Base-by-base conservation (phyloP, 2,113 vertebrate species). In the Epinephelus fuscoguttatus region DNA sequence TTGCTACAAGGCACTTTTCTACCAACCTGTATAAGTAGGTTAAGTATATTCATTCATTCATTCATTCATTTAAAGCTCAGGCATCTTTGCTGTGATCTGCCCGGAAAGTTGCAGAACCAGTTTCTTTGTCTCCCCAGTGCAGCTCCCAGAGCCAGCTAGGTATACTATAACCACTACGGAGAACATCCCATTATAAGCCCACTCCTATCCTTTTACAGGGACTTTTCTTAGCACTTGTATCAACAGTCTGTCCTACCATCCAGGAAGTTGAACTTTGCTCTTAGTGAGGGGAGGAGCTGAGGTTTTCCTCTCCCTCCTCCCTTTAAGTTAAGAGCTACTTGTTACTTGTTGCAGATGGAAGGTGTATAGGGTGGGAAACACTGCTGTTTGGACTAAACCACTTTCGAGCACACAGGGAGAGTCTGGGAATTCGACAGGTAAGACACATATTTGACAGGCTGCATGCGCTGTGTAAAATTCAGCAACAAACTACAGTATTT, bases 81-180 rank as follows among this genome's bases (percentile, higher is more conserved):
- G 57, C 76, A 40, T 63, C 80, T 73, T 60, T 64, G 76, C 83
- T 71, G 61, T 21, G 52, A 88, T 85, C 75, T 70, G 73, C 56
- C 27, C 49, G 37, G n/a, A 80, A 86, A 88, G 92, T 82, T 86
- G 93, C 84, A 87, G 87, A 95, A 95, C 94, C 93, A 82, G 94
- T 95, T 95, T 76, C 84, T 94, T 94, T 95, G 92, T 94, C 73
- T 86, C 52, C 37, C 84, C 71, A 30, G 67, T 81, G 69, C 82
- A 72, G 78, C 50, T 70, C 33, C 78, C 91, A 76, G 78, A 85
- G 84, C 66, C 80, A 60, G 64, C 45, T 40, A 45, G 87, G 87
- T 87, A 67, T 87, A 81, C 66, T 37, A 49, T 84, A 86, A 84
- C 85, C 49, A 18, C 82, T 69, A 61, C n/a, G 3, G 42, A 45